Conservation (phyloP, 1,140 invertebrate species). For the Pseudachorutes palmiensis region DNA sequence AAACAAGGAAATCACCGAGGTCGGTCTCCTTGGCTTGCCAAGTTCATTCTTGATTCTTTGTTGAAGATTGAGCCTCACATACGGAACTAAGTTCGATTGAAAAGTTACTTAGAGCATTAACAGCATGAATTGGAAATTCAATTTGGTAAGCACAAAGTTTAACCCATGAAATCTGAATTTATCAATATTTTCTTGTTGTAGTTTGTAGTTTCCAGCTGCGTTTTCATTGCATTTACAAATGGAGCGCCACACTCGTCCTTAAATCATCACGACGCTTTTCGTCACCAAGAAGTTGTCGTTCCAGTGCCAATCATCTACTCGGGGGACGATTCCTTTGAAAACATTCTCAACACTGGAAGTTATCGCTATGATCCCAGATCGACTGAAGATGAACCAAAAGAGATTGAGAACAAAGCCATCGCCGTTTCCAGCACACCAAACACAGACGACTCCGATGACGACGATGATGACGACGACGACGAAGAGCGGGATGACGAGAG, state of each 20-base stretch:
- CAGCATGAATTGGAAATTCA: too few relatives aligned
- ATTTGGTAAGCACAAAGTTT: too few relatives aligned
- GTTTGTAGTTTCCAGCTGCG: too few relatives aligned
- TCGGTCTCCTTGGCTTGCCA: too few relatives aligned
- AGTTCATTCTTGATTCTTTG: too few relatives aligned
- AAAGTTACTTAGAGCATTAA: too few relatives aligned
- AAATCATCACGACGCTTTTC: neutral
- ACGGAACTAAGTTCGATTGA: too few relatives aligned
- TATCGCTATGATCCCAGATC: neutral
- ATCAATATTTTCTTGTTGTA: too few relatives aligned
- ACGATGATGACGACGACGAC: neutral
- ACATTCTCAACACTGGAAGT: neutral
- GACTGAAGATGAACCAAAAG: neutral
- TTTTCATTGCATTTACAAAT: too few relatives aligned
- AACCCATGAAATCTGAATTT: too few relatives aligned
- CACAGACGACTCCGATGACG: neutral
- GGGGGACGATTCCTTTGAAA: constrained; percentile 5
- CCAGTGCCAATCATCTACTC: neutral
- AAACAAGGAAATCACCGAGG: too few relatives aligned
- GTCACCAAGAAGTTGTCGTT: neutral
- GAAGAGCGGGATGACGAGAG: neutral
- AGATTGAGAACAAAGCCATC: neutral
- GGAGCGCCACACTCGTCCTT: neutral
- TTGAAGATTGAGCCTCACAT: too few relatives aligned
- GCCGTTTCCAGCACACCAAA: neutral